Evolutionary conservation across 2,888 invertebrate genomes (phyloP), one percentile per base, ranked within the genome.

Genomic region (Leptinotarsa juncta): DNA sequence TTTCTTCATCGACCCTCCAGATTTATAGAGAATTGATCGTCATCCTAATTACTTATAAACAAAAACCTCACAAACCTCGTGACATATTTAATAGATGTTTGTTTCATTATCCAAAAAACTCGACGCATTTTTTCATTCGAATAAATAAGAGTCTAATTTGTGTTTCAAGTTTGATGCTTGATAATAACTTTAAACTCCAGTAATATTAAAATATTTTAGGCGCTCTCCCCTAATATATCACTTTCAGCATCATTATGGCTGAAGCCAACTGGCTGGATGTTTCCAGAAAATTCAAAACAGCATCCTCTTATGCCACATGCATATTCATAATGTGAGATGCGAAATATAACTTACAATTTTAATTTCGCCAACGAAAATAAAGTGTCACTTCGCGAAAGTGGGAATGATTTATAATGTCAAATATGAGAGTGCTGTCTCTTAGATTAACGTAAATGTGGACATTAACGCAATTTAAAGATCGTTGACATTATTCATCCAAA

Each of bases 341-440:
- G 62, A 62, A 57, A 42, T 62, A 62, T 62, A 62, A 62, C 62
- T 62, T 32, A 62, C 62, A 62, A 62, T 42, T 62, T 62, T 62
- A 62, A 62, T 62, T 62, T 62, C 10, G 18, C 32, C 62, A 62
- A 62, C 62, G 62, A 62, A 62, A 42, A 62, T 62, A 62, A 62
- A 62, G 62, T 62, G 62, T 62, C 62, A n/a, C 62, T n/a, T 42
- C n/a, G 62, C 32, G 4, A 62, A 42, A 62, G 15, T 18, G 26
- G 42, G 7, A 62, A 62, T 62, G 42, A 62, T 32, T 62, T 62
- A 62, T 62, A 42, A 26, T n/a, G 26, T 42, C 32, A 62, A 62
- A 62, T 62, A 14, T 62, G 62, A 57, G 57, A 62, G 62, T 62
- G 62, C 62, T 62, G 62, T 62, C 62, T 2, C 42, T 32, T n/a